Base-by-base conservation (phyloP, 1,140 invertebrate species). In the Phymorhynchus buccinoides region DNA sequence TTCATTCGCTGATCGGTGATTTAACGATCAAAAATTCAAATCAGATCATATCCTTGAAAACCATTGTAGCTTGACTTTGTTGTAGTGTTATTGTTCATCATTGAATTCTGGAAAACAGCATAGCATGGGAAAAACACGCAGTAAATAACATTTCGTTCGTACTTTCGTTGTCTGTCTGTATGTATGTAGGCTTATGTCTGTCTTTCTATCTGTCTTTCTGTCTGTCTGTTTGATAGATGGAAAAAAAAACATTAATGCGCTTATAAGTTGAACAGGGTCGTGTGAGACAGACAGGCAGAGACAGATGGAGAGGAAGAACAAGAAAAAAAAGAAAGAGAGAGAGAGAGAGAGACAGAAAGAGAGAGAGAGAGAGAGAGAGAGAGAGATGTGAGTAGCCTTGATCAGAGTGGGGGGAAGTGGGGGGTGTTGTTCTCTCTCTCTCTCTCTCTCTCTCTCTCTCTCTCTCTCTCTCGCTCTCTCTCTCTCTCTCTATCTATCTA, bases 321-420 rank as follows among this genome's bases (percentile, higher is more conserved):
- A n/a, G n/a, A n/a, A n/a, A n/a, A n/a, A n/a, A n/a, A n/a, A 18
- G 66, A 18, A 30, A 18, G 66, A 18, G 66, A 18, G 66, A 18
- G 30, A 71, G 66, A 71, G 66, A 71, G 66, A 71, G 66, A 71
- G 66, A 71, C 14, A 71, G 66, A 71, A 30, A 71, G 66, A 71
- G 66, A 71, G 18, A 71, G 66, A 71, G 66, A 71, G 66, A 71
- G 66, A 71, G 66, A 71, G n/a, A 71, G 66, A n/a, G 9, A 71
- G 6, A 71, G 66, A 71, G n/a, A n/a, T 22, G 30, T 7, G 7
- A 71, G 9, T 7, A 12, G n/a, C 22, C 7, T 12, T 7, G 22
- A 71, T 30, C 14, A 16, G 66, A n/a, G 9, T 71, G 66, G 48
- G 7, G 48, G 22, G 22, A 52, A 22, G 22, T 52, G 48, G 48